Percentiles rank a stretch among this genome's conserved stretches.
Evolutionary conservation across 2,888 invertebrate genomes (phyloP).

Genomic region (Scrobipalpa atriplicella): DNA sequence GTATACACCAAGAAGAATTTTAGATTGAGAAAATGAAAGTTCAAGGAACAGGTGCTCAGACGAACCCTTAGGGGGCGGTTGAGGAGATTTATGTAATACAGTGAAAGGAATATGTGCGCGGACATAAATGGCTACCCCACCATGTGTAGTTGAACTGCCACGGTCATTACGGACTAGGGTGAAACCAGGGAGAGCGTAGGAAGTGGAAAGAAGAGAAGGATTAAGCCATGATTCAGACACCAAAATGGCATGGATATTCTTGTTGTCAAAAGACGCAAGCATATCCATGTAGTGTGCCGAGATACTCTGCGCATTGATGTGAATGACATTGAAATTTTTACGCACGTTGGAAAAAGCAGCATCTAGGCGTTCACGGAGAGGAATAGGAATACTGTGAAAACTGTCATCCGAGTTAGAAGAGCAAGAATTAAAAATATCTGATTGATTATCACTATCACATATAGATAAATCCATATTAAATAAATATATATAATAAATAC

Average conservation of each 20-base stretch:
- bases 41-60: not conserved
- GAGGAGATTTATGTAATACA: not conserved
- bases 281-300: too few relatives aligned
- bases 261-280: too few relatives aligned
- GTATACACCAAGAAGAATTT: too few relatives aligned
- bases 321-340: not conserved
- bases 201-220: not conserved
- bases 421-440: not conserved
- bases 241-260: too few relatives aligned
- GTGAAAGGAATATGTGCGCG: not conserved
- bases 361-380: not conserved
- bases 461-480: not conserved
- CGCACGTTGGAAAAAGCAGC: not conserved
- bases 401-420: not conserved
- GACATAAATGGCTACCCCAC: not conserved
- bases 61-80: not conserved
- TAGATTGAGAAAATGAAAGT: not conserved
- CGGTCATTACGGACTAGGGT: not conserved
- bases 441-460: not conserved
- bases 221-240: not conserved
- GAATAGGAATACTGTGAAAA: not conserved
- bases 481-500: not conserved
- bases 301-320: too few relatives aligned
- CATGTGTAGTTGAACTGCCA: not conserved
- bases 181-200: not conserved